These are phyloP conservation scores for Channallabes apus DNA, from an alignment of 2,797 vertebrate species.

Conservation along the genomic window DNA sequence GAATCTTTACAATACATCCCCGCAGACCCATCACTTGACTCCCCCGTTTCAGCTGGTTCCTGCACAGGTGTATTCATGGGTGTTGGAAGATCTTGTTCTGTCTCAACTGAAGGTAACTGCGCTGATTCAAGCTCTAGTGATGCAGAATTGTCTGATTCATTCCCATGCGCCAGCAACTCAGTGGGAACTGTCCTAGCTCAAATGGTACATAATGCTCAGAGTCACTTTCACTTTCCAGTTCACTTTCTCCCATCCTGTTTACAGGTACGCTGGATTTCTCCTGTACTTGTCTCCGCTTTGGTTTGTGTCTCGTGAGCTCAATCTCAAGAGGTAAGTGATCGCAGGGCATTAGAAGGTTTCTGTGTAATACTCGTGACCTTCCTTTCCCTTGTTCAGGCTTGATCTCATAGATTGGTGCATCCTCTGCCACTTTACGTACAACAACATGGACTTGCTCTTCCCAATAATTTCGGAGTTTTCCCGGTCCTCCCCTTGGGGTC, in stretches of 20 bases:
- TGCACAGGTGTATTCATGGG: too few species aligned
- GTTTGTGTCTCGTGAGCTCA: not conserved
- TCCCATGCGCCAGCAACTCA: not conserved
- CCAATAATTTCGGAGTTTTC: not conserved
- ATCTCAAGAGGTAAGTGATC: not conserved
- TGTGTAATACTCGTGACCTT: not conserved
- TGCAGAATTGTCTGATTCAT: not conserved
- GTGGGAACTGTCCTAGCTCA: not conserved
- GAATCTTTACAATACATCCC: not conserved
- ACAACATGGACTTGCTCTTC: not conserved
- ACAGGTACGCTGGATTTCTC: not conserved
- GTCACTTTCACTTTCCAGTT: not conserved
- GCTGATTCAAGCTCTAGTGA: not conserved
- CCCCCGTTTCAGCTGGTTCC: not conserved
- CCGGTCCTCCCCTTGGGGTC: not conserved
- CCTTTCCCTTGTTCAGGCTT: too few species aligned
- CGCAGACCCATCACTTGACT: not conserved
- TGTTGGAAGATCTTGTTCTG: not conserved
- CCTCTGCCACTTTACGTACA: not conserved
- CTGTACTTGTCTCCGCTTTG: too few species aligned
- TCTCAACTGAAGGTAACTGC: not conserved
- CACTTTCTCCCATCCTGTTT: not conserved
- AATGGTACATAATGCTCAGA: not conserved
- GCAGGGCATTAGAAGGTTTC: not conserved
- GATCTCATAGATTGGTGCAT: not conserved